Evolutionary conservation across 2,888 invertebrate species (phyloP).

Genomic region (Neoitamus cyanurus): DNA sequence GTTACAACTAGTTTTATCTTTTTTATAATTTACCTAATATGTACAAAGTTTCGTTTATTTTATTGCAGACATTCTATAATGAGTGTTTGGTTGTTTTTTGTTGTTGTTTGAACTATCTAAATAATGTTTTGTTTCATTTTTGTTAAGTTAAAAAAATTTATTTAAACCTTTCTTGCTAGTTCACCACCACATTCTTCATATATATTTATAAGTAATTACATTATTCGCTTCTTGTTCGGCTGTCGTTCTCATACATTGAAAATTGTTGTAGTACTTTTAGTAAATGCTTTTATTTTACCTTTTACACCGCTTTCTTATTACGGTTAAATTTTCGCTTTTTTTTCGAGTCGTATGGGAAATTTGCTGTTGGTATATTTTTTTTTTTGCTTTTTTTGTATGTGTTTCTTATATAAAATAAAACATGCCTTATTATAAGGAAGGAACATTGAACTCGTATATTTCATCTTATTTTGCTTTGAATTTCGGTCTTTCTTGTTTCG

Average conservation of each 20-base stretch:
- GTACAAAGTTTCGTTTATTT: constrained; percentile 13
- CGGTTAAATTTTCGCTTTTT: constrained; percentile 25
- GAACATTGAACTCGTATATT: constrained; percentile 51
- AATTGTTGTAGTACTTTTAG: constrained; percentile 2
- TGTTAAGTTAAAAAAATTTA: constrained; percentile 14
- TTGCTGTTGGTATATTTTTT: constrained; percentile 10
- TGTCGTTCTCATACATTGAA: not conserved
- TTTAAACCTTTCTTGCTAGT: constrained; percentile 25
- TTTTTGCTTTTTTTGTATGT: not conserved
- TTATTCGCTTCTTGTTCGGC: not conserved
- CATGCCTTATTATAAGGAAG: constrained; percentile 51
- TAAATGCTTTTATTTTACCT: not conserved
- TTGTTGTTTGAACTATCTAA: constrained; percentile 51
- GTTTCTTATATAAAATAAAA: constrained; percentile 33
- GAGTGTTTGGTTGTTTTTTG: constrained; percentile 21
- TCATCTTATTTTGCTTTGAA: not conserved
- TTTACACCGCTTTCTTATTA: constrained; percentile 12
- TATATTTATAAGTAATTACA: not conserved
- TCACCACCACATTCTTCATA: not conserved
- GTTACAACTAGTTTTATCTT: constrained; percentile 22
- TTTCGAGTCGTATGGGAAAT: not conserved
- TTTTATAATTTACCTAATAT: constrained; percentile 44
- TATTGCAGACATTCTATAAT: constrained; percentile 37
- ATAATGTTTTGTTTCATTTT: constrained; percentile 40
- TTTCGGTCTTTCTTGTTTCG: not conserved